Percentiles rank a stretch among this genome's conserved stretches.
These are phyloP conservation scores for Colossoma macropomum DNA, from an alignment of 2,113 vertebrate species.

Conservation along the genomic window DNA sequence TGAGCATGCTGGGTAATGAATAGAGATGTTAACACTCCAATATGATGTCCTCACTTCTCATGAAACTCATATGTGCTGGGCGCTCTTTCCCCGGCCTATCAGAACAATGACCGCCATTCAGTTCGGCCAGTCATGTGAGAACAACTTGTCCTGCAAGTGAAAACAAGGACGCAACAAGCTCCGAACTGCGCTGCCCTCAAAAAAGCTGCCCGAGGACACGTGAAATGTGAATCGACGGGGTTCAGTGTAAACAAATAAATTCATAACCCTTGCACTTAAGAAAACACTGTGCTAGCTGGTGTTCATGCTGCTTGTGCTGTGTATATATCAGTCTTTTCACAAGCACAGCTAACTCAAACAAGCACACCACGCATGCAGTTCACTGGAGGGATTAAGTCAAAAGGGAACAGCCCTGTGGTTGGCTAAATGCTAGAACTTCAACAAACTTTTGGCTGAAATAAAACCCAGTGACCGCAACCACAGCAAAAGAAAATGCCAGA, in stretches of 20 bases:
- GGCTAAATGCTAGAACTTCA: conserved; percentile 30
- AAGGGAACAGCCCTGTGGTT: conserved; percentile 56
- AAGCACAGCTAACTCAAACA: conserved; percentile 20
- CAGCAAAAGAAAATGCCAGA: conserved; percentile 48
- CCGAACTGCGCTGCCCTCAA: conserved; percentile 27
- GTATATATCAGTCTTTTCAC: conserved; percentile 15
- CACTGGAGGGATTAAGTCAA: conserved; percentile 35
- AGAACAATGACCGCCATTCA: conserved; percentile 73
- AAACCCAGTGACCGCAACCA: conserved; percentile 59
- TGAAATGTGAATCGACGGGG: conserved; percentile 58
- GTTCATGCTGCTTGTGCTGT: not conserved
- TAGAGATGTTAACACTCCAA: conserved; percentile 9
- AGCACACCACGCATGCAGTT: not conserved
- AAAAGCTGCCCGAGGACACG: conserved; percentile 57
- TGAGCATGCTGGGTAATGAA: conserved; percentile 11
- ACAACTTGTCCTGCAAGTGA: conserved; percentile 22
- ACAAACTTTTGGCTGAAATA: conserved; percentile 33
- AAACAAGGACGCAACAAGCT: conserved; percentile 64
- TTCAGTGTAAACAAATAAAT: conserved; percentile 61
- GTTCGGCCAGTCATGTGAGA: conserved; percentile 71
- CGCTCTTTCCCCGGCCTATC: conserved; percentile 41
- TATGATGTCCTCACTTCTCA: conserved; percentile 34
- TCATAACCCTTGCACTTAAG: conserved; percentile 60
- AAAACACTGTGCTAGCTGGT: conserved; percentile 5
- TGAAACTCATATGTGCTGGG: conserved; percentile 61